Percentiles rank a stretch among this genome's conserved stretches.
phyloP scores from a whole-genome alignment of 2,113 vertebrate genomes.

The Colinus virginianus region DNA sequence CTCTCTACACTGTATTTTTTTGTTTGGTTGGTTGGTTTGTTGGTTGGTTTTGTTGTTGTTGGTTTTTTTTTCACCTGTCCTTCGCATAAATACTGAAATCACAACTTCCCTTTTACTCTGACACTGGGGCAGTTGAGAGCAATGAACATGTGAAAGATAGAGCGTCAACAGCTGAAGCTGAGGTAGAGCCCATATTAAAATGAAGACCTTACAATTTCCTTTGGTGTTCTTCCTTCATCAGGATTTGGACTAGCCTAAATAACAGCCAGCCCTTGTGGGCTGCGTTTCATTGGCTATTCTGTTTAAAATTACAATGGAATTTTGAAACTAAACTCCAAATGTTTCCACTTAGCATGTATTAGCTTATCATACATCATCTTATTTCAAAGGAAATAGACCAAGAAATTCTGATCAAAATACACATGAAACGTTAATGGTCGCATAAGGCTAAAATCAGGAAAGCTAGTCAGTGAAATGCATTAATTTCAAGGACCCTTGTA shows the following conservation, averaged over 20 bases:
- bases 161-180: background rate
- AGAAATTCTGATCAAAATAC: background rate
- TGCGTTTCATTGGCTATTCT: background rate
- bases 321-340: background rate
- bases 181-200: background rate
- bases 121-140: background rate
- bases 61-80: background rate
- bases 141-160: background rate
- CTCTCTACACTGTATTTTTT: background rate
- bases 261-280: background rate
- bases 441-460: background rate
- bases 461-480: background rate
- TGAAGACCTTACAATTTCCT: background rate
- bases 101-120: background rate
- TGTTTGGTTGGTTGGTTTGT: no score
- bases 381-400: background rate
- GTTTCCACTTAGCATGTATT: background rate
- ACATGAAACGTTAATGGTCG: background rate
- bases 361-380: background rate
- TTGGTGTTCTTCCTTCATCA: background rate
- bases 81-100: background rate
- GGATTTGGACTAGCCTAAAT: fast-evolving
- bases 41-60: background rate
- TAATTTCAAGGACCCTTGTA: no score
- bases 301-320: background rate